Evolutionary conservation across 2,888 invertebrate genomes (phyloP).

Genomic region (Allygus modestus): DNA sequence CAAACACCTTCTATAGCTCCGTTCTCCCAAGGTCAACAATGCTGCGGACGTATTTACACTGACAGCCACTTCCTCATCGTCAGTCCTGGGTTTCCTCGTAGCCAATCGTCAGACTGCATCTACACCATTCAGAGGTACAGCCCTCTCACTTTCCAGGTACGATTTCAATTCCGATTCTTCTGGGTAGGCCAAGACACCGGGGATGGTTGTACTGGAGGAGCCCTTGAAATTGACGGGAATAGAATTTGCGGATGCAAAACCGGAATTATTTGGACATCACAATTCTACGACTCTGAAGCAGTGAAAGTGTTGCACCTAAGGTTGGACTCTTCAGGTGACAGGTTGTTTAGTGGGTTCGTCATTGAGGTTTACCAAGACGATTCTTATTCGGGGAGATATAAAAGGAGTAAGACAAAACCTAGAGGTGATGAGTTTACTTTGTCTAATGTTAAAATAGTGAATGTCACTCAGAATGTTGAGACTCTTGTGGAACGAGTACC

Average conservation of each 20-base stretch:
- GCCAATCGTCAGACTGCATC: constrained; percentile 49
- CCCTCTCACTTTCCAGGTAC: constrained; percentile 44
- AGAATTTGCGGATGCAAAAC: constrained; percentile 61
- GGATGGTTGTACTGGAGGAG: constrained; percentile 24
- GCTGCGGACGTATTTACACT: constrained; percentile 49
- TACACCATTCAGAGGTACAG: constrained; percentile 47
- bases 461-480: constrained; percentile 33
- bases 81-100: constrained; percentile 57
- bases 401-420: not conserved
- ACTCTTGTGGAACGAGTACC: constrained; percentile 26
- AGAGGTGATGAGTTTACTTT: not conserved
- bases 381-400: constrained; percentile 32
- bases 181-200: constrained; percentile 44
- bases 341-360: constrained; percentile 52
- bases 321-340: constrained; percentile 18
- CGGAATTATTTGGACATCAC: constrained; percentile 56
- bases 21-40: not conserved
- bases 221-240: constrained; percentile 60
- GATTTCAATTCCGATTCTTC: constrained; percentile 56
- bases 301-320: constrained; percentile 41
- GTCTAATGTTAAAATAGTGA: not conserved
- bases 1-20: not conserved
- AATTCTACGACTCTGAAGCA: constrained; percentile 45
- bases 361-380: constrained; percentile 59
- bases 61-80: constrained; percentile 56